phyloP scores from a whole-genome alignment of 2,797 vertebrate genomes.

The Rhincodon typus region DNA sequence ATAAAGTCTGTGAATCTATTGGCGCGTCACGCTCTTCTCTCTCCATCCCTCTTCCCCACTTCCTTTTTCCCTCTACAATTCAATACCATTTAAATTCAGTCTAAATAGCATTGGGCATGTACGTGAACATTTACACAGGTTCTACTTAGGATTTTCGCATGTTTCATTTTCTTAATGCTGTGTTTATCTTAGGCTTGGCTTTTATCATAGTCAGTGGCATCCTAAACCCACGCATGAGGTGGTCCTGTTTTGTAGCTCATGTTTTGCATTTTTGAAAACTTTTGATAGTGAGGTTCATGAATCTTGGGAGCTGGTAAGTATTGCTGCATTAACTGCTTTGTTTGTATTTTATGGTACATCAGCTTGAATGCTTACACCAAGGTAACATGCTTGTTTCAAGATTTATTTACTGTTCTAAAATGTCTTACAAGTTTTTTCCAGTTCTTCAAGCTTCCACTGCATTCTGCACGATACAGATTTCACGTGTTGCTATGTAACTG shows the following conservation, averaged over 20 bases:
- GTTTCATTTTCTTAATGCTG: slow-evolving; percentile 67
- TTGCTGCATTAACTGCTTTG: slow-evolving; percentile 23
- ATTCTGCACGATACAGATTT: slow-evolving; percentile 72
- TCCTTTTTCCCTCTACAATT: neutral
- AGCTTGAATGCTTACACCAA: slow-evolving; percentile 31
- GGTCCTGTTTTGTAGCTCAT: slow-evolving; percentile 51
- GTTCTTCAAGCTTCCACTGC: slow-evolving; percentile 72
- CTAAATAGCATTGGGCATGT: slow-evolving; percentile 71
- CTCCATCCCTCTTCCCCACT: neutral
- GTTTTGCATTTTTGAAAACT: slow-evolving; percentile 33
- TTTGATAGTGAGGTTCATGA: slow-evolving; percentile 27
- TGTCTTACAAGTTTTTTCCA: slow-evolving; percentile 59
- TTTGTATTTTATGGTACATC: slow-evolving; percentile 35
- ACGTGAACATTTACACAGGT: slow-evolving; percentile 98
- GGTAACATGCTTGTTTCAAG: slow-evolving; percentile 48
- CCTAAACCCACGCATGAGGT: slow-evolving; percentile 65
- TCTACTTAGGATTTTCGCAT: slow-evolving; percentile 71
- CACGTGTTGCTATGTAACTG: slow-evolving; percentile 64
- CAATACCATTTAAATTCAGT: slow-evolving; percentile 40
- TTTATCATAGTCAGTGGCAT: slow-evolving; percentile 67
- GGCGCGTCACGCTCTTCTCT: neutral
- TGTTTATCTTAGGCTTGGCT: slow-evolving; percentile 92
- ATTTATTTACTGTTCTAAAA: slow-evolving; percentile 63
- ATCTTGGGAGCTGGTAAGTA: slow-evolving; percentile 24
- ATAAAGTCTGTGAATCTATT: neutral